Conservation (phyloP, 2,113 vertebrate species). For the Otus sunia region DNA sequence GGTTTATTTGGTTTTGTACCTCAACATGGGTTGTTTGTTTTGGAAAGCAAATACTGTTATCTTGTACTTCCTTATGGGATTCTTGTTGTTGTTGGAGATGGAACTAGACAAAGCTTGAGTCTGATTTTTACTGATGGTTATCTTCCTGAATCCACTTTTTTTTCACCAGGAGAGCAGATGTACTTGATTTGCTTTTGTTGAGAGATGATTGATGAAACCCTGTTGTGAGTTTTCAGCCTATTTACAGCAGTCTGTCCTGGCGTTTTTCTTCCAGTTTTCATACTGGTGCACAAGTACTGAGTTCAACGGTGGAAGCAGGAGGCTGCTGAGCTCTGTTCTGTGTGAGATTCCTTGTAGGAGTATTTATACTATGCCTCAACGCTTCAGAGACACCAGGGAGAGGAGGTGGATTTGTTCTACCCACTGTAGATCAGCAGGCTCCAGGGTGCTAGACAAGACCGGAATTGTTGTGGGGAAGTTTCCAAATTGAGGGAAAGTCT, state of each 20-base stretch:
- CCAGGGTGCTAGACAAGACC: not conserved
- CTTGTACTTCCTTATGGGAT: not conserved
- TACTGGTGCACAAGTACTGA: not conserved
- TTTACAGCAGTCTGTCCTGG: not conserved
- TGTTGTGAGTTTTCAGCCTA: not conserved
- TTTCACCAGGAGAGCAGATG: not conserved
- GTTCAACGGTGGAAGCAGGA: not conserved
- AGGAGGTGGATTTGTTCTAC: not conserved
- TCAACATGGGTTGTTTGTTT: not conserved
- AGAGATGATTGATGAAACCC: not conserved
- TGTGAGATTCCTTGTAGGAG: not conserved
- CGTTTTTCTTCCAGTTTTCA: not conserved
- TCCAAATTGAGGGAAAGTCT: not conserved
- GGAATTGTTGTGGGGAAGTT: not conserved
- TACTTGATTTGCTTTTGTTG: not conserved
- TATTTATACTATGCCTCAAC: not conserved
- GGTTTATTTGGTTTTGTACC: not conserved
- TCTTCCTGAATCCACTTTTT: not conserved
- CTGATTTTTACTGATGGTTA: not conserved
- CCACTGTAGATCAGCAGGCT: not conserved
- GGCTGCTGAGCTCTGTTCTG: not conserved
- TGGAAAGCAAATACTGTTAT: not conserved
- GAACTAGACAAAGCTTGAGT: not conserved
- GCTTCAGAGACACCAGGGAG: not conserved
- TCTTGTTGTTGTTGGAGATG: not conserved